These are phyloP conservation scores for Halcyon smyrnensis DNA, from an alignment of 2,797 vertebrate genomes.

Conservation along the genomic window DNA sequence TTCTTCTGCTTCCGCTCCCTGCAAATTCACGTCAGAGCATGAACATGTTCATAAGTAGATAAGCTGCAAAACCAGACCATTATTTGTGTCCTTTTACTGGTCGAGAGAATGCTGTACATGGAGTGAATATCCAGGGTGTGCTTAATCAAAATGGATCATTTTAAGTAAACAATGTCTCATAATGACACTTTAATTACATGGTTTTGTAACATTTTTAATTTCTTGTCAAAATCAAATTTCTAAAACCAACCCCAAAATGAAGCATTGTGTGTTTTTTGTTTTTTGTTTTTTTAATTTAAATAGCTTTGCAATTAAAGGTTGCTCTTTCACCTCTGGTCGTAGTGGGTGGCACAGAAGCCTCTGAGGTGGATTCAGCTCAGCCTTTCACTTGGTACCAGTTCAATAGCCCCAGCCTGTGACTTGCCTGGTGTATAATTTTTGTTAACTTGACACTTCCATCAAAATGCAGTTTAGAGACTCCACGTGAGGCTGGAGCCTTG, in stretches of 20 bases:
- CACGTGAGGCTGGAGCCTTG: neutral
- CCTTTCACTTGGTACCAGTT: neutral
- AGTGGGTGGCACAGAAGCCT: neutral
- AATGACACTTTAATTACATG: neutral
- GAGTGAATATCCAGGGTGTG: neutral
- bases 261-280: neutral
- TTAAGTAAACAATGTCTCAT: neutral
- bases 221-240: neutral
- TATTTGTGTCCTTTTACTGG: neutral
- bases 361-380: neutral
- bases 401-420: too few relatives aligned
- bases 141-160: neutral
- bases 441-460: neutral
- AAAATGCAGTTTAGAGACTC: neutral
- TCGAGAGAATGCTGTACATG: neutral
- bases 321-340: neutral
- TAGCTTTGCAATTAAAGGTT: neutral
- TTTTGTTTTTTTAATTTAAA: neutral
- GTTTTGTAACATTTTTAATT: neutral
- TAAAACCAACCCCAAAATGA: neutral
- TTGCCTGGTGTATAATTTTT: neutral
- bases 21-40: neutral
- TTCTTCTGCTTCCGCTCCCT: neutral
- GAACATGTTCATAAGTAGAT: neutral
- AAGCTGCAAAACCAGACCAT: neutral